These are phyloP conservation scores for Limnephilus rhombicus DNA, from an alignment of 2,888 invertebrate species.

Conservation along the genomic window DNA sequence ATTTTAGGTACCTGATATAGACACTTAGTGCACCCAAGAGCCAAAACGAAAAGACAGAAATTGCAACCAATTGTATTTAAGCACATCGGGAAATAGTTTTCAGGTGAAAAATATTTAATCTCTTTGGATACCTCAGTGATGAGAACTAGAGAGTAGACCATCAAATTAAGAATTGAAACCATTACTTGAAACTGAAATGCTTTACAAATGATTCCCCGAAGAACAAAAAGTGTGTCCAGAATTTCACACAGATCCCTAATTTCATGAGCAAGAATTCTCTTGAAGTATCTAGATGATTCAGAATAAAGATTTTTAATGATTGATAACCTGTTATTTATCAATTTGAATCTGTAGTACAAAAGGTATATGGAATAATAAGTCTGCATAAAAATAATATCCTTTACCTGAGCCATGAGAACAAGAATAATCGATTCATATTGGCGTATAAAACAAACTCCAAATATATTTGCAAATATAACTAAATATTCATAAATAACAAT, in stretches of 20 bases:
- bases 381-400: not conserved
- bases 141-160: not conserved
- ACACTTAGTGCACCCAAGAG: not conserved
- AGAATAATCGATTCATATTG: too few species aligned
- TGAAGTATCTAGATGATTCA: not conserved
- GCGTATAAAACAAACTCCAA: too few species aligned
- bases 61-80: not conserved
- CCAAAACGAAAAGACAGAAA: not conserved
- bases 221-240: not conserved
- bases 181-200: not conserved
- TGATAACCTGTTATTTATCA: not conserved
- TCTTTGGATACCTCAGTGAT: not conserved
- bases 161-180: not conserved
- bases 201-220: not conserved
- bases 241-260: not conserved
- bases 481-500: too few species aligned
- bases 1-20: not conserved
- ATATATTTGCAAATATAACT: too few species aligned
- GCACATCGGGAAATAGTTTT: not conserved
- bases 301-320: not conserved
- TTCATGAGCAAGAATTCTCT: not conserved
- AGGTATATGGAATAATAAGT: not conserved
- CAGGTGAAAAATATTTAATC: fast-evolving
- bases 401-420: too few species aligned
- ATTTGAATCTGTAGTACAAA: not conserved